These are phyloP conservation scores for Tachina grossa DNA, from an alignment of 2,888 invertebrate genomes.

Conservation along the genomic window DNA sequence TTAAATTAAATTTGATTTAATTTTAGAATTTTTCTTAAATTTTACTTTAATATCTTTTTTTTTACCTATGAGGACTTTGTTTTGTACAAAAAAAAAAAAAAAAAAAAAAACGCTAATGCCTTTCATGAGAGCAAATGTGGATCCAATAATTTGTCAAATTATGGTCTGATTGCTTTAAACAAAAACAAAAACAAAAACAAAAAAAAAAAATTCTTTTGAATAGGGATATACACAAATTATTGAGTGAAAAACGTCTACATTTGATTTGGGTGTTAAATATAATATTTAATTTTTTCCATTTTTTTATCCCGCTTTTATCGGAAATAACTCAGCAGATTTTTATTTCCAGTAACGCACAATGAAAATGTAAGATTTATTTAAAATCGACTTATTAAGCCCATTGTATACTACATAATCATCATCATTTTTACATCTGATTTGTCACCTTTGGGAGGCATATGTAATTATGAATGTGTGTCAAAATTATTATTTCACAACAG, in stretches of 20 bases:
- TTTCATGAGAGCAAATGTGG: slow-evolving; percentile 65
- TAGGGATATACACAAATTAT: not conserved
- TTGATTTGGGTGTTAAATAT: slow-evolving; percentile 32
- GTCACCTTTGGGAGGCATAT: too few relatives aligned
- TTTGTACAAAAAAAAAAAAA: slow-evolving; percentile 62
- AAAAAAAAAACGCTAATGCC: slow-evolving; percentile 56
- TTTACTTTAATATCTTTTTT: slow-evolving; percentile 46
- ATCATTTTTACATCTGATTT: too few relatives aligned
- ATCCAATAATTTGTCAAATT: slow-evolving; percentile 19
- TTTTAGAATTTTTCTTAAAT: slow-evolving; percentile 67
- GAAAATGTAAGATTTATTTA: slow-evolving; percentile 38
- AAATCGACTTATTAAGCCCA: not conserved
- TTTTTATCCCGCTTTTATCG: not conserved
- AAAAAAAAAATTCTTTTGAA: not conserved
- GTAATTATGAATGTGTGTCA: too few relatives aligned
- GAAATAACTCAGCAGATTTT: not conserved
- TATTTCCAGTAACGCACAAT: not conserved
- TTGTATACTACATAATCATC: too few relatives aligned
- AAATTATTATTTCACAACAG: too few relatives aligned
- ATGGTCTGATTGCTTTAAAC: not conserved
- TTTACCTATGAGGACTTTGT: slow-evolving; percentile 47
- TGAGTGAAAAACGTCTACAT: not conserved
- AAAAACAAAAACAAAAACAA: not conserved
- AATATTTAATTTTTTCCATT: not conserved
- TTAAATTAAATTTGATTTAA: slow-evolving; percentile 70